These are phyloP conservation scores for Furnarius figulus DNA, from an alignment of 2,113 vertebrate genomes.

Conservation along the genomic window DNA sequence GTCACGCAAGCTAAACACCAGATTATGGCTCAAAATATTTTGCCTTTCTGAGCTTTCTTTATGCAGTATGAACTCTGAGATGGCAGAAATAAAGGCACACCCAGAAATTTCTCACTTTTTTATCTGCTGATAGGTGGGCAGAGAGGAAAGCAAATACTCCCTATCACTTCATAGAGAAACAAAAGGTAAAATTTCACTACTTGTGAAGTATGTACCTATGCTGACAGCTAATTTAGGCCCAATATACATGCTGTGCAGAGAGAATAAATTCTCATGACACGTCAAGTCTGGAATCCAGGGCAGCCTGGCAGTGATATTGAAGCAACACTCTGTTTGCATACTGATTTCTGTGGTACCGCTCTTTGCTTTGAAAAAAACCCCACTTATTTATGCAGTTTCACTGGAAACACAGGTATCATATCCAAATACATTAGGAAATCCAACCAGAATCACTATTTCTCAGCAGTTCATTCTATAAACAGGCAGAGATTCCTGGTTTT, in stretches of 20 bases:
- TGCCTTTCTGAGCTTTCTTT: background rate
- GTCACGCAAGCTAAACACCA: background rate
- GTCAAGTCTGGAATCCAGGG: background rate
- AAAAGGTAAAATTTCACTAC: background rate
- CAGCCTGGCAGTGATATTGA: background rate
- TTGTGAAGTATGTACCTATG: background rate
- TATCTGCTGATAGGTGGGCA: background rate
- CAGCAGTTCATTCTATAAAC: background rate
- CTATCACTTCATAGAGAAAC: background rate
- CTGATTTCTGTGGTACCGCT: background rate
- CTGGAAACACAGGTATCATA: background rate
- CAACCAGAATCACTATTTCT: background rate
- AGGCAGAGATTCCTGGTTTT: background rate
- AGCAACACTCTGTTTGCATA: background rate
- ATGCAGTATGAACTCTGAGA: background rate
- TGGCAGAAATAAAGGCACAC: background rate
- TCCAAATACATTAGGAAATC: background rate
- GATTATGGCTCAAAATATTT: background rate
- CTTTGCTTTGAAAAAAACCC: background rate
- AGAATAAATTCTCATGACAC: slow-evolving; percentile 24
- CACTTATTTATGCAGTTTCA: background rate
- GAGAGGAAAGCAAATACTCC: background rate
- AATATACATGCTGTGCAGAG: background rate
- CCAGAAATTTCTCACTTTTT: background rate
- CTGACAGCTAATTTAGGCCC: slow-evolving; percentile 21